A percentile compares a stretch with the other conserved stretches of the same genome.
These are phyloP conservation scores for Lepidurus arcticus DNA, from an alignment of 1,140 invertebrate genomes.

Conservation along the genomic window DNA sequence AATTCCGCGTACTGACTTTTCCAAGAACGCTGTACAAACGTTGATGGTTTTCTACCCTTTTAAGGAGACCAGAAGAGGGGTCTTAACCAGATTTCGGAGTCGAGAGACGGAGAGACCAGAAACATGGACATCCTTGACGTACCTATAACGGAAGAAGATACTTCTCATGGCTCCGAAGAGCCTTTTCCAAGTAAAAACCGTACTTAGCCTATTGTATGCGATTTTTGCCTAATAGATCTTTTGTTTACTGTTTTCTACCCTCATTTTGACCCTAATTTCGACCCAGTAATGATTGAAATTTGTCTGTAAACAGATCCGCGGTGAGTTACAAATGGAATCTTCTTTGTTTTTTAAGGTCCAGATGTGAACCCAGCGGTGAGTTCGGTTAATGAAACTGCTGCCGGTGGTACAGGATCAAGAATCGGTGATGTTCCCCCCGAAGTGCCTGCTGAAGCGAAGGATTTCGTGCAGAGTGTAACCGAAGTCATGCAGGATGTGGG, in stretches of 20 bases:
- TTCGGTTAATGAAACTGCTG: background rate
- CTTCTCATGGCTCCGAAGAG: background rate
- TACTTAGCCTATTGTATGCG: background rate
- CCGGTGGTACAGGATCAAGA: background rate
- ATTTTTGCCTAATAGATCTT: background rate
- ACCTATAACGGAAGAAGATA: background rate
- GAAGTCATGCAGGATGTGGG: background rate
- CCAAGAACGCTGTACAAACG: background rate
- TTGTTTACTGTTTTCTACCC: background rate
- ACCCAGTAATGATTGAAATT: background rate
- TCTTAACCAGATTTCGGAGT: background rate
- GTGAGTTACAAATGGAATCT: background rate
- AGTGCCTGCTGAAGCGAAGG: background rate
- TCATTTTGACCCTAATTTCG: background rate
- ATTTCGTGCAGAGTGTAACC: background rate
- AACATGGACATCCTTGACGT: constrained; percentile 18
- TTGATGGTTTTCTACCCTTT: background rate
- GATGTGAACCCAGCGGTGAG: background rate
- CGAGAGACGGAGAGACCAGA: background rate
- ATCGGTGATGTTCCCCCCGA: constrained; percentile 1
- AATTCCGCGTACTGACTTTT: background rate
- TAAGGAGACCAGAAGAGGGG: background rate
- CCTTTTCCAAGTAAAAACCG: background rate
- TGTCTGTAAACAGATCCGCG: background rate
- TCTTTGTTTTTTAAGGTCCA: background rate